Evolutionary conservation across 2,888 invertebrate species (phyloP), one percentile per base, ranked within the genome.

Genomic region (Amblyjoppa fuscipennis): DNA sequence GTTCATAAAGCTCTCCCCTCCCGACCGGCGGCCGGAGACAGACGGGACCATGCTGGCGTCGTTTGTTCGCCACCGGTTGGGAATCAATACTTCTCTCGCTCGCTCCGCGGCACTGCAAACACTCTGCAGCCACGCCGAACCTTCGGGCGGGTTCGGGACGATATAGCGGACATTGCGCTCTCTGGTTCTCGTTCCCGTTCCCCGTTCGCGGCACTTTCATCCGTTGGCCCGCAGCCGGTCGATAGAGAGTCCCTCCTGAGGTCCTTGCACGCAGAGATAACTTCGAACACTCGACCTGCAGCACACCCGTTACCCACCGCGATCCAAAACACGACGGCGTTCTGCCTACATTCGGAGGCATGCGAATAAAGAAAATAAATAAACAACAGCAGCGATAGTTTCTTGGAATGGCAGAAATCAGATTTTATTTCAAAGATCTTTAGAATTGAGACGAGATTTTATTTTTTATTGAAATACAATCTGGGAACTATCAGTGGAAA

Each of bases 141-240:
- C 83, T 87, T 88, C 87, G 88, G 86, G 86, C 84, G 83, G 88
- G 87, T 79, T 88, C 87, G 88, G 88, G 83, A 81, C 74, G 71
- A 79, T 83, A 74, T 73, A 78, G 78, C 84, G 81, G 83, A 75
- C 87, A 64, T 79, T 75, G 81, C 78, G 83, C 81, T 79, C 75
- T 51, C 75, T 59, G 56, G 34, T 66, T 71, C 53, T 49, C 53
- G 53, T n/a, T 34, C 74, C 61, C 51, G 41, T 59, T 38, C 64
- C 34, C 66, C 34, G 49, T 34, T 7, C 34, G 49, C 2, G 51
- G 51, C 34, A 76, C 66, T 76, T 76, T 20, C 45, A 51, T 66
- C 64, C 64, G 31, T 28, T 49, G 49, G 49, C 51, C 34, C 75
- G 64, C 64, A 34, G 75, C 20, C 51, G 75, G 38, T 76, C 75